Evolutionary conservation across 2,113 vertebrate genomes (phyloP), one percentile per base, ranked within the genome.

Genomic region (Rutilus rutilus): DNA sequence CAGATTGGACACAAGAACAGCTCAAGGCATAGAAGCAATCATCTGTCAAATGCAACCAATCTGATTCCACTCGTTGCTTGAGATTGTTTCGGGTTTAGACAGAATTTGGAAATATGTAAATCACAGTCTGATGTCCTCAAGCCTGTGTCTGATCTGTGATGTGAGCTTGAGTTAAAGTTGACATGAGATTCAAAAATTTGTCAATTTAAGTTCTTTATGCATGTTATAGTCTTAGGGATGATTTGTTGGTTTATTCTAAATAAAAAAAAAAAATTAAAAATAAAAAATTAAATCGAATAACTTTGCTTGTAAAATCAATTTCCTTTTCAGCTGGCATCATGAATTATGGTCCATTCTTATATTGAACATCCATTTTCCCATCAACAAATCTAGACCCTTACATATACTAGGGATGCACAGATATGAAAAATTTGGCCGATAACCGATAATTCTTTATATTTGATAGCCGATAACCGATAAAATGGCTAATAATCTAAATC

Each of bases 1-100:
- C 65, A 83, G 81, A 73, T 42, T 57, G 42, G 30, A 83, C 67
- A 57, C 67, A 73, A 73, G 81, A 42, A 73, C 65, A 73, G 82
- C 67, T 74, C 50, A 25, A 39, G 65, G 82, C 82, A 3, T 42
- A 74, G 21, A 83, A 42, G 8, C 65, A 74, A 52, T 82, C 59
- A 14, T 6, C 80, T 69, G 80, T 82, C 80, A 82, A 82, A 82
- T 1, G 27, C 64, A 5, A 69, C 11, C 45, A 69, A 69, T 57
- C 67, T 19, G 27, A 59, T 10, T 59, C 33, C 15, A 79, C 23
- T 79, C 77, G 4, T 59, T 79, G 30, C 52, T 79, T 42, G 12
- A 62, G 11, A 25, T 42, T 60, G 30, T 79, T 79, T 79, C 12
- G 30, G 77, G 54, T 79, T 42, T 39, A 79, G 33, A 33, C 4